Conservation (phyloP, 2,113 vertebrate genomes). For the Chroicocephalus ridibundus region DNA sequence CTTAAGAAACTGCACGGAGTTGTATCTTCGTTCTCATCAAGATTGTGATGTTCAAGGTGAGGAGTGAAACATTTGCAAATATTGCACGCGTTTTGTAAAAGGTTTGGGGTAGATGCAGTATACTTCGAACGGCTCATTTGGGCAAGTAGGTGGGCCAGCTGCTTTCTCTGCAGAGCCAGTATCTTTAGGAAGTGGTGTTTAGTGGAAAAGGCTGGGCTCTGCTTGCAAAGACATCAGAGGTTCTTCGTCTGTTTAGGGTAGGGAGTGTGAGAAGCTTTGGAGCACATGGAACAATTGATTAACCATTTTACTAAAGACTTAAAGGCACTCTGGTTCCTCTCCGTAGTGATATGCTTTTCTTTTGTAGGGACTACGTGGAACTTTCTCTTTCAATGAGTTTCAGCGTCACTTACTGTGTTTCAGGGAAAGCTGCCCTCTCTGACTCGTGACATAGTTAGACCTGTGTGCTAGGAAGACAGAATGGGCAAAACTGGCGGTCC, state of each 20-base stretch:
- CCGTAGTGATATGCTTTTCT: neutral
- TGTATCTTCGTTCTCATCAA: neutral
- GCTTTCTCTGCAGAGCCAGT: rapidly evolving
- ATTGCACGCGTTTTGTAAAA: neutral
- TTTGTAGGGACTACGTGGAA: neutral
- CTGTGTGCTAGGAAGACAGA: neutral
- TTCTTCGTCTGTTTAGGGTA: neutral
- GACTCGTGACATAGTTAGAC: neutral
- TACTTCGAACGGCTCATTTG: neutral
- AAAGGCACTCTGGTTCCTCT: neutral
- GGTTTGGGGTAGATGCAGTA: neutral
- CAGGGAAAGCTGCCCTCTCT: neutral
- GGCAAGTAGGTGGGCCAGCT: neutral
- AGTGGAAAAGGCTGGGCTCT: neutral
- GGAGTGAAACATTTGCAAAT: neutral
- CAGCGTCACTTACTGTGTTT: neutral
- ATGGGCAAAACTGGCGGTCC: neutral
- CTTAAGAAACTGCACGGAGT: neutral
- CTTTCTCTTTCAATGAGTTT: neutral
- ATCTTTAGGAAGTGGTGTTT: neutral
- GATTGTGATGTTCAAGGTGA: neutral
- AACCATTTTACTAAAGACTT: neutral
- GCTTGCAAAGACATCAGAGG: neutral
- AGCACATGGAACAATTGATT: neutral
- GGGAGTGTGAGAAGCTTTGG: neutral